Evolutionary conservation across 1,140 invertebrate genomes (phyloP).

Genomic region (Lethrus apterus): DNA sequence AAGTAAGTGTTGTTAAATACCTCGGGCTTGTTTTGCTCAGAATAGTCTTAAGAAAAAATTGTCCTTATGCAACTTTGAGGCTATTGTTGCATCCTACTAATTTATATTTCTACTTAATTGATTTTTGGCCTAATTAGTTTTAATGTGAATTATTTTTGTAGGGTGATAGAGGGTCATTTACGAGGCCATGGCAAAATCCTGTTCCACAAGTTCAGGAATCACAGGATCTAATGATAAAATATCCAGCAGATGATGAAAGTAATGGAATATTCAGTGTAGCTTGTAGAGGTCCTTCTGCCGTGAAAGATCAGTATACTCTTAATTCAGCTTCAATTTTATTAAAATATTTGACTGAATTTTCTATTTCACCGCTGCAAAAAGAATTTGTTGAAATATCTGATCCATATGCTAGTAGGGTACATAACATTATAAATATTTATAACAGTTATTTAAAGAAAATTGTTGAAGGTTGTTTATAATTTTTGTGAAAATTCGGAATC

Average conservation of each 20-base stretch:
- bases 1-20: constrained; percentile 45
- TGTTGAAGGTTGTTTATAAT: constrained; percentile 55
- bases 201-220: constrained; percentile 53
- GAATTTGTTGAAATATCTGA: constrained; percentile 79
- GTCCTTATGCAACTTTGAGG: too few relatives aligned
- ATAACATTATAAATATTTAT: constrained; percentile 17
- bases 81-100: too few relatives aligned
- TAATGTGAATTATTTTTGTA: too few relatives aligned
- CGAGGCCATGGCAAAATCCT: constrained; percentile 65
- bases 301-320: constrained; percentile 49
- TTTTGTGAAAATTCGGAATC: constrained; percentile 66
- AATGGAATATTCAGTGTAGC: constrained; percentile 73
- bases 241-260: constrained; percentile 80
- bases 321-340: constrained; percentile 62
- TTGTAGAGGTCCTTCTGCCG: constrained; percentile 75
- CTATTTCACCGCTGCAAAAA: constrained; percentile 74
- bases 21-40: constrained; percentile 3
- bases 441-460: constrained; percentile 2
- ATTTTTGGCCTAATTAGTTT: too few relatives aligned
- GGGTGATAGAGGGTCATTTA: constrained; percentile 52
- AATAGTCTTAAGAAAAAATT: background rate
- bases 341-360: constrained; percentile 78
- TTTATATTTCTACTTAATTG: too few relatives aligned
- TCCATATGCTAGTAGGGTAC: constrained; percentile 71
- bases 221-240: constrained; percentile 49